A percentile compares a stretch with the other conserved stretches of the same genome.
Evolutionary conservation across 2,888 invertebrate genomes (phyloP).

Genomic region (Cephus pulcher): DNA sequence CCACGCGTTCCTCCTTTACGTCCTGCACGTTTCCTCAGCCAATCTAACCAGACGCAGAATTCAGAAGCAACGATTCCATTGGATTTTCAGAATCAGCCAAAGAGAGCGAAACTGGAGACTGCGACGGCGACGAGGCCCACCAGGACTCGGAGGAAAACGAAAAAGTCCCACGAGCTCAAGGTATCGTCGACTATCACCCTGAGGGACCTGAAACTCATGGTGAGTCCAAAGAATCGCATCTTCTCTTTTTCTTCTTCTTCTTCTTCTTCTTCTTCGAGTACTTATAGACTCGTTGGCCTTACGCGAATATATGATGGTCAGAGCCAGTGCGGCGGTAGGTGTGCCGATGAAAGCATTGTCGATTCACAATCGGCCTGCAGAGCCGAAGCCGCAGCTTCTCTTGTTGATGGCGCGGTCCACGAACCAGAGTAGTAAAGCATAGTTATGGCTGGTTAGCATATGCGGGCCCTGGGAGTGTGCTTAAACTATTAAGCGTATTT

Average conservation of each 20-base stretch:
- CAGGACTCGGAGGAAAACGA: constrained; percentile 57
- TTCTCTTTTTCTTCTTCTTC: background rate
- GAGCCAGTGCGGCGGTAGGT: background rate
- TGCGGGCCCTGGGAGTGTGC: constrained; percentile 56
- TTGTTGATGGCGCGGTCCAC: constrained; percentile 26
- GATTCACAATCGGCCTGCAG: background rate
- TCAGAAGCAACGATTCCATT: background rate
- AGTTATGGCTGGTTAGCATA: constrained; percentile 66
- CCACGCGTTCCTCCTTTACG: background rate
- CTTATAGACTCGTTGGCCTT: background rate
- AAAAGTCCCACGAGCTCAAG: constrained; percentile 59
- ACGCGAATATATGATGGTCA: background rate
- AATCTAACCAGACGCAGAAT: background rate
- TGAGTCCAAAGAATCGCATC: constrained; percentile 32
- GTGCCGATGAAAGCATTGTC: background rate
- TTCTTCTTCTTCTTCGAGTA: background rate
- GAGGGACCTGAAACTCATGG: constrained; percentile 60
- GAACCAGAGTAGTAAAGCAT: constrained; percentile 58
- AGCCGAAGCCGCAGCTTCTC: constrained; percentile 27
- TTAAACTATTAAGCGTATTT: constrained; percentile 66
- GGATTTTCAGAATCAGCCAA: constrained; percentile 21
- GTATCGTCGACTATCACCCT: constrained; percentile 59
- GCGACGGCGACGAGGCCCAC: constrained; percentile 42
- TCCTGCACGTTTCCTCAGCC: background rate
- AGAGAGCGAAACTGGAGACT: constrained; percentile 45